Conservation (phyloP, 2,113 vertebrate genomes). For the Chroicocephalus ridibundus region DNA sequence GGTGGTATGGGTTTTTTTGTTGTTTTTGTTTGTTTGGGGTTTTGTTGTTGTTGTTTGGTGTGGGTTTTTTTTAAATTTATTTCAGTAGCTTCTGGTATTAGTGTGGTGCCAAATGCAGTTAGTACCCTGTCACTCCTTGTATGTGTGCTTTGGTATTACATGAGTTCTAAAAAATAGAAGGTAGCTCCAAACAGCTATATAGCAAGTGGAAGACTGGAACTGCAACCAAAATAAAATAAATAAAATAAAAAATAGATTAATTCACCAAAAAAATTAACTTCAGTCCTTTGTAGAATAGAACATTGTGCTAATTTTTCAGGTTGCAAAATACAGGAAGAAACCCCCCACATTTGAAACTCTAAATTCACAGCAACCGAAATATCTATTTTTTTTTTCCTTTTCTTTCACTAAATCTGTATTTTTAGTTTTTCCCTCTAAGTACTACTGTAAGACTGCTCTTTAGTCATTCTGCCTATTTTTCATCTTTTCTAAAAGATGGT, state of each 20-base stretch:
- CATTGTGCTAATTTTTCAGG: not conserved
- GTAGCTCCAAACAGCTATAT: not conserved
- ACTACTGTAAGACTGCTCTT: not conserved
- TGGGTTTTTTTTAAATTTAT: not conserved
- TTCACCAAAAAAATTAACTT: not conserved
- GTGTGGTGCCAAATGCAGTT: not conserved
- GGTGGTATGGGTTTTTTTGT: not conserved
- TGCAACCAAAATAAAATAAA: not conserved
- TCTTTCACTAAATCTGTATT: not conserved
- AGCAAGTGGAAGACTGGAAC: not conserved
- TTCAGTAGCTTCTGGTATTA: constrained; percentile 14
- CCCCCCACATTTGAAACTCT: not conserved
- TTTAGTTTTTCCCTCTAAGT: not conserved
- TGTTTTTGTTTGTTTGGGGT: not conserved
- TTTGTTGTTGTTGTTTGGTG: not conserved
- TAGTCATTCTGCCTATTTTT: not conserved
- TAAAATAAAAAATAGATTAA: not conserved
- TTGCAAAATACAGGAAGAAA: not conserved
- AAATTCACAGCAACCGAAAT: not conserved
- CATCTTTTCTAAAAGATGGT: not conserved
- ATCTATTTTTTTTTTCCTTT: not conserved
- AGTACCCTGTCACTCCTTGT: not conserved
- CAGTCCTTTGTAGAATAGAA: rapidly evolving
- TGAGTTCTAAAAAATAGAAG: not conserved
- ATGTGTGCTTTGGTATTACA: not conserved